These are phyloP conservation scores for Alcis repandata DNA, from an alignment of 2,888 invertebrate species.

Conservation along the genomic window DNA sequence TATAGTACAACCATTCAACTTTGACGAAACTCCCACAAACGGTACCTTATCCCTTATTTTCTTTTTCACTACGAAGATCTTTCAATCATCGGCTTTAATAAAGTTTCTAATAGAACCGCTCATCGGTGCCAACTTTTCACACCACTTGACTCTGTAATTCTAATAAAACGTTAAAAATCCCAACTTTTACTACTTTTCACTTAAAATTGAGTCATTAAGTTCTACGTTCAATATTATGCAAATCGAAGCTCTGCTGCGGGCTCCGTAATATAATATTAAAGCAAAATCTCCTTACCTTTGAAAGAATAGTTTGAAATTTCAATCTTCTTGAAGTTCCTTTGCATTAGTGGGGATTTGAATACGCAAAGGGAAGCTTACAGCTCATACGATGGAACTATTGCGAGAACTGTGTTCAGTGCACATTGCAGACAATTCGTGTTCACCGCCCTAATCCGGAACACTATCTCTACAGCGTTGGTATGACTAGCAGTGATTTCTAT, in stretches of 20 bases:
- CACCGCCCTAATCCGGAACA: background rate
- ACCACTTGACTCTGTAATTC: conserved; percentile 27
- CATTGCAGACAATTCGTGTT: background rate
- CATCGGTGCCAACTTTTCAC: conserved; percentile 6
- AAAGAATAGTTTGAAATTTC: conserved; percentile 52
- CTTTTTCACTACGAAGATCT: background rate
- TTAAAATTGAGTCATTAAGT: conserved; percentile 43
- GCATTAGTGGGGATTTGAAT: conserved; percentile 56
- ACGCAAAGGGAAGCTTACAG: conserved; percentile 41
- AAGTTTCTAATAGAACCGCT: background rate
- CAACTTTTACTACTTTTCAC: conserved; percentile 40
- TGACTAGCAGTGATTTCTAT: too few relatives aligned
- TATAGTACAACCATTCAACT: too few relatives aligned
- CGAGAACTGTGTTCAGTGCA: conserved; percentile 4
- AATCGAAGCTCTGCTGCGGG: conserved; percentile 53
- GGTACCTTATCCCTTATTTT: background rate
- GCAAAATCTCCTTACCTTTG: conserved; percentile 64
- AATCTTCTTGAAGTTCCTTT: conserved; percentile 40
- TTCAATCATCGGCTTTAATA: background rate
- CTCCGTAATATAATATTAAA: conserved; percentile 68
- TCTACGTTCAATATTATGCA: conserved; percentile 70
- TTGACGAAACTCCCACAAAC: background rate
- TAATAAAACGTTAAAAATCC: conserved; percentile 28
- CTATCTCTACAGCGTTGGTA: too few relatives aligned
- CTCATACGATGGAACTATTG: conserved; percentile 25